These are phyloP conservation scores for Neostethus bicornis DNA, from an alignment of 2,797 vertebrate species.

Conservation along the genomic window DNA sequence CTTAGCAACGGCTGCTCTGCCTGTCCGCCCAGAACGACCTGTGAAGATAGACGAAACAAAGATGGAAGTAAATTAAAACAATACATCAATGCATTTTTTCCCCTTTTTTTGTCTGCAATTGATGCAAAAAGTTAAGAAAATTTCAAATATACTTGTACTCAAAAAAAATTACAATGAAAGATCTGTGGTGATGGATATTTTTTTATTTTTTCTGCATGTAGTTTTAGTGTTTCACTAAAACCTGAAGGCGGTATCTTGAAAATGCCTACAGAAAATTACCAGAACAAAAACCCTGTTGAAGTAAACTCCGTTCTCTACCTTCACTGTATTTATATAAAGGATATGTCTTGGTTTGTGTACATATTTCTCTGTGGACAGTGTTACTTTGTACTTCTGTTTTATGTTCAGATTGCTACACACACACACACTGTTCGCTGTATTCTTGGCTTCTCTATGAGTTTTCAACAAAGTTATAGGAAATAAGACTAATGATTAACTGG, in stretches of 20 bases:
- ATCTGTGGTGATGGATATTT: neutral
- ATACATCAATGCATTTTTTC: neutral
- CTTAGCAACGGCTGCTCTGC: constrained; percentile 14
- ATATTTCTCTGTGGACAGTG: too few relatives aligned
- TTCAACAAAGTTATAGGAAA: too few relatives aligned
- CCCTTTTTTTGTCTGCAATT: neutral
- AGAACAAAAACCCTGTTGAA: too few relatives aligned
- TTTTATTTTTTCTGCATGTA: neutral
- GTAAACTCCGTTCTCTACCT: too few relatives aligned
- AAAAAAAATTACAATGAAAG: neutral
- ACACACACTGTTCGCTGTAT: too few relatives aligned
- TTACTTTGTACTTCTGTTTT: too few relatives aligned
- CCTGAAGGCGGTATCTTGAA: too few relatives aligned
- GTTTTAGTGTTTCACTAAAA: neutral
- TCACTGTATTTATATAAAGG: too few relatives aligned
- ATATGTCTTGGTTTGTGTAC: too few relatives aligned
- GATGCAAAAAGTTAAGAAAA: neutral
- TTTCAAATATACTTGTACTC: neutral
- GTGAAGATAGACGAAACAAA: neutral
- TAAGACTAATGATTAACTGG: neutral
- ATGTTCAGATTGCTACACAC: too few relatives aligned
- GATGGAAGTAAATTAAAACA: neutral
- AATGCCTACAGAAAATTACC: too few relatives aligned
- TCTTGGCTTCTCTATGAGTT: too few relatives aligned
- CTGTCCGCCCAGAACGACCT: constrained; percentile 44